Evolutionary conservation across 2,888 invertebrate species (phyloP).

Genomic region (Carcina quercana): DNA sequence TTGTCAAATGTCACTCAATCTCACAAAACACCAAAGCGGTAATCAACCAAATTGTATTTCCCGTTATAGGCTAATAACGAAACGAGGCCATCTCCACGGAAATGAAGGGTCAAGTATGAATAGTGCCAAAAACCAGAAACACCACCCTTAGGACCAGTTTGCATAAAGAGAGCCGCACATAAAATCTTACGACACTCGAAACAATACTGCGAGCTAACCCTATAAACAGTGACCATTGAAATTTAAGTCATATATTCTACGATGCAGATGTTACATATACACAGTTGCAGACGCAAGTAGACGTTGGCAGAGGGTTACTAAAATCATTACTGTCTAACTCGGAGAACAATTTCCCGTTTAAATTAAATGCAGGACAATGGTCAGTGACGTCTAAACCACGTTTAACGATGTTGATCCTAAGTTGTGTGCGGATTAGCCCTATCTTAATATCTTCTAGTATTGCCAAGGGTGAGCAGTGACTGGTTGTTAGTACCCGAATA

Average conservation of each 20-base stretch:
- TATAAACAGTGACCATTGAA: slow-evolving; percentile 8
- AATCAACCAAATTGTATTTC: slow-evolving; percentile 29
- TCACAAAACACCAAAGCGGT: slow-evolving; percentile 21
- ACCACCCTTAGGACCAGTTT: slow-evolving; percentile 62
- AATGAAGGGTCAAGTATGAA: slow-evolving; percentile 60
- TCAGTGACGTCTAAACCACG: slow-evolving; percentile 52
- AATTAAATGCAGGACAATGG: slow-evolving; percentile 72
- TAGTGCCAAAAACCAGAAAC: slow-evolving; percentile 63
- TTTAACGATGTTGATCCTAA: slow-evolving; percentile 65
- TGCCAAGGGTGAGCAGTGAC: slow-evolving; percentile 32
- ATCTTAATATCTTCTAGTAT: slow-evolving; percentile 65
- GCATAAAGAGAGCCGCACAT: slow-evolving; percentile 62
- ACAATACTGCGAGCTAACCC: slow-evolving; percentile 19
- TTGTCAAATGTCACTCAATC: slow-evolving; percentile 9
- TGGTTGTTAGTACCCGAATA: slow-evolving; percentile 14
- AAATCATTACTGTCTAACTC: slow-evolving; percentile 56
- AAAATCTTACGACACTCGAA: slow-evolving; percentile 66
- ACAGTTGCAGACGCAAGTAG: slow-evolving; percentile 8
- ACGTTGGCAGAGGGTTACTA: slow-evolving; percentile 36
- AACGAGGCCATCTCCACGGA: slow-evolving; percentile 23
- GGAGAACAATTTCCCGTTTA: slow-evolving; percentile 47
- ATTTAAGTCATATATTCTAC: slow-evolving; percentile 16
- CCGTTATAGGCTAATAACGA: slow-evolving; percentile 41
- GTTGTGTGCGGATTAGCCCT: slow-evolving; percentile 71
- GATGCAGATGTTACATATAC: slow-evolving; percentile 17